phyloP scores from a whole-genome alignment of 2,888 invertebrate genomes.

The Baccha elongata region DNA sequence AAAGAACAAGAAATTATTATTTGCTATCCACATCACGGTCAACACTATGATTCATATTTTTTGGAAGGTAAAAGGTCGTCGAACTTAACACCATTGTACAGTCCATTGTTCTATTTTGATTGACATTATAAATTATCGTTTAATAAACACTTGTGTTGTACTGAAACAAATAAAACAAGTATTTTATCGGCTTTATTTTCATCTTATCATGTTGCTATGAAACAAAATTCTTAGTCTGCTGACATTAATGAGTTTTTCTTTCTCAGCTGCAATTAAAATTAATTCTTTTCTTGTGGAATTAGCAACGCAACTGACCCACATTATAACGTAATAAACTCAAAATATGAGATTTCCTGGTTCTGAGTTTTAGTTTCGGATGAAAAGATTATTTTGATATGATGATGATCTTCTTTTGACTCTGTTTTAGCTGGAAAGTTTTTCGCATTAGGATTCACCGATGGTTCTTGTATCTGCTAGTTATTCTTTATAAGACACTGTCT shows the following conservation, averaged over 20 bases:
- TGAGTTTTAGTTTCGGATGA: too few relatives aligned
- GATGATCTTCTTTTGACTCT: too few relatives aligned
- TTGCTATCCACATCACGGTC: too few relatives aligned
- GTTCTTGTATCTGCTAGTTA: too few relatives aligned
- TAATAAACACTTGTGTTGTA: conserved; percentile 25
- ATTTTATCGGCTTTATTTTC: conserved; percentile 17
- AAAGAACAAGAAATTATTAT: too few relatives aligned
- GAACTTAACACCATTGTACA: not conserved
- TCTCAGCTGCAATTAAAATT: conserved; percentile 37
- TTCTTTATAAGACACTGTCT: too few relatives aligned
- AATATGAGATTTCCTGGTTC: too few relatives aligned
- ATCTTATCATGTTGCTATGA: conserved; percentile 22
- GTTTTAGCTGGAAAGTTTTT: too few relatives aligned
- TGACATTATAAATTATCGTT: conserved; percentile 18
- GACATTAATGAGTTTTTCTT: conserved; percentile 41
- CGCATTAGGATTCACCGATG: too few relatives aligned
- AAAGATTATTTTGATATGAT: too few relatives aligned
- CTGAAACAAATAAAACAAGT: conserved; percentile 29
- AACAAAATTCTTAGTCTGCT: not conserved
- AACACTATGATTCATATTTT: not conserved
- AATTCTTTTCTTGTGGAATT: conserved; percentile 30
- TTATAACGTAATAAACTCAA: not conserved
- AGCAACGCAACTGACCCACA: conserved; percentile 28
- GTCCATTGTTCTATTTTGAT: conserved; percentile 26
- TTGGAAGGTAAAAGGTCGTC: conserved; percentile 1